Evolutionary conservation across 2,888 invertebrate genomes (phyloP).

Genomic region (Camponotus fellah): DNA sequence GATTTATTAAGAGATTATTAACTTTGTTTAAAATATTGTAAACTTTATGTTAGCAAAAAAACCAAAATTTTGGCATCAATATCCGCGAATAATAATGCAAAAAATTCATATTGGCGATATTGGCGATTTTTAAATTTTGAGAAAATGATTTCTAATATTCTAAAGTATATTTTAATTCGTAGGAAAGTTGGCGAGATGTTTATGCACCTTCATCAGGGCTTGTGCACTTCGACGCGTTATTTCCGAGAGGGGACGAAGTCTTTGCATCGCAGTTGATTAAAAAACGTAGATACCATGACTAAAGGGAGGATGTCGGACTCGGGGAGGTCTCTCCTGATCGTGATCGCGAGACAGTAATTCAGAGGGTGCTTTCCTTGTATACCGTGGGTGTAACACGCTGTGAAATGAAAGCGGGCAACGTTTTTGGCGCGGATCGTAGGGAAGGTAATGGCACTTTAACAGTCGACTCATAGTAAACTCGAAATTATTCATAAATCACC

Average conservation of each 20-base stretch:
- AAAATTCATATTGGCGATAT: background rate
- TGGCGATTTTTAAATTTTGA: background rate
- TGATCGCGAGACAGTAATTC: slow-evolving; percentile 53
- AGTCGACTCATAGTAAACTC: slow-evolving; percentile 51
- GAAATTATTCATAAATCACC: slow-evolving; percentile 43
- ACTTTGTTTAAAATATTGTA: background rate
- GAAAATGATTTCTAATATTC: background rate
- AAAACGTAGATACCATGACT: slow-evolving; percentile 32
- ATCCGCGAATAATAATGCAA: background rate
- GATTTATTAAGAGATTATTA: no score
- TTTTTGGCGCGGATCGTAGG: slow-evolving; percentile 70
- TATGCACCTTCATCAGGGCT: slow-evolving; percentile 27
- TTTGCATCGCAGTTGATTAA: slow-evolving; percentile 54
- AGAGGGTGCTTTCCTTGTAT: slow-evolving; percentile 40
- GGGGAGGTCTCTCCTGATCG: slow-evolving; percentile 50
- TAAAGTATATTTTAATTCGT: background rate
- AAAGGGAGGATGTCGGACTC: slow-evolving; percentile 18
- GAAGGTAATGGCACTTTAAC: slow-evolving; percentile 42
- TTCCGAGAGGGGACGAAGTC: slow-evolving; percentile 30
- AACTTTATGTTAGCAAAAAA: background rate
- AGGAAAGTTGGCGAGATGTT: slow-evolving; percentile 3
- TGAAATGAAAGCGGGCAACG: slow-evolving; percentile 56
- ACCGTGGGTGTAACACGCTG: slow-evolving; percentile 41
- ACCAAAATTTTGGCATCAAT: background rate
- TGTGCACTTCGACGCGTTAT: slow-evolving; percentile 36